Evolutionary conservation across 2,888 invertebrate genomes (phyloP).

Genomic region (Acronicta psi): DNA sequence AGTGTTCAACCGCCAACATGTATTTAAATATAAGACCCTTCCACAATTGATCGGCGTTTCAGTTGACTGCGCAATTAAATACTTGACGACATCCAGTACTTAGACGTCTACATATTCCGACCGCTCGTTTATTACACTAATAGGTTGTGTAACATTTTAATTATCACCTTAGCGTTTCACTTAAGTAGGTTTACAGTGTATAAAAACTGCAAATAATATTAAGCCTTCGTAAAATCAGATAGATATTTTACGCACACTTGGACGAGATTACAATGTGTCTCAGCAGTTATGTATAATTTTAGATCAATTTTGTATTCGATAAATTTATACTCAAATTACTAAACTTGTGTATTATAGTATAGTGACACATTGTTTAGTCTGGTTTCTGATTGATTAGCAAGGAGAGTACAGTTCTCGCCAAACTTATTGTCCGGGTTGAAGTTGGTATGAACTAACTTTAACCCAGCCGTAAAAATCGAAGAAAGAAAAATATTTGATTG

Average conservation of each 20-base stretch:
- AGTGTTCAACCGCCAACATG: not conserved
- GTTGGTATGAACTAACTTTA: too few species aligned
- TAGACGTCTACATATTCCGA: not conserved
- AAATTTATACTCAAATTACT: too few species aligned
- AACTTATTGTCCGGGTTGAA: too few species aligned
- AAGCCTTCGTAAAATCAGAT: constrained; percentile 6
- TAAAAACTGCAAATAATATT: constrained; percentile 4
- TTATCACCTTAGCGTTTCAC: constrained; percentile 9
- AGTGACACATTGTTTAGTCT: too few species aligned
- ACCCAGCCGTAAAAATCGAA: too few species aligned
- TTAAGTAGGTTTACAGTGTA: constrained; percentile 17
- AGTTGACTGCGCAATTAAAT: not conserved
- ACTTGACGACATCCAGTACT: constrained; percentile 7
- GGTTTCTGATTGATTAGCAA: too few species aligned
- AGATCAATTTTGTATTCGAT: constrained; percentile 6
- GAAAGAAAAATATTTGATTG: too few species aligned
- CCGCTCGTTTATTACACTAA: constrained; percentile 3
- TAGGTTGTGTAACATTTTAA: constrained; percentile 6
- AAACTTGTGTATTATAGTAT: too few species aligned
- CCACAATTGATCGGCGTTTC: not conserved
- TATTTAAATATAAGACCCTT: not conserved
- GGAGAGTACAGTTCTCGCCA: too few species aligned
- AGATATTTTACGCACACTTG: constrained; percentile 1
- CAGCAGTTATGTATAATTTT: constrained; percentile 1
- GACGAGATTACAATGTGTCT: too few species aligned